Percentiles rank a stretch among this genome's conserved stretches.
Conservation (phyloP, 2,888 invertebrate genomes). For the Lasioglossum calceatum region DNA sequence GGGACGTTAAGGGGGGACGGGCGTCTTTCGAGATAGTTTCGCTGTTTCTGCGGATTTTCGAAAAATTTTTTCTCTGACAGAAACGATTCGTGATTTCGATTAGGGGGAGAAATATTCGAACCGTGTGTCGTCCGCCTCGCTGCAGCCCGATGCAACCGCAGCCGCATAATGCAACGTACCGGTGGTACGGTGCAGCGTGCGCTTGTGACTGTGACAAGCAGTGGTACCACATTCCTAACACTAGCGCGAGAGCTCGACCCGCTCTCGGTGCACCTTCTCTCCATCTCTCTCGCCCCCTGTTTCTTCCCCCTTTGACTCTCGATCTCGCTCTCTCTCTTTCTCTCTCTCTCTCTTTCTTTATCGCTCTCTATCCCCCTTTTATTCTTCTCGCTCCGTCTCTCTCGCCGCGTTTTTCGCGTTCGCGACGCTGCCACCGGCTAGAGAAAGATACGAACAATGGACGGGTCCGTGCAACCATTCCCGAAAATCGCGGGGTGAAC, state of each 20-base stretch:
- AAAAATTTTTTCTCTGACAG: not conserved
- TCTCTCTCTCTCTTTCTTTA: not conserved
- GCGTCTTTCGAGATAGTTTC: not conserved
- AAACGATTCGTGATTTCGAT: not conserved
- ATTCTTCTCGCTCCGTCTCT: not conserved
- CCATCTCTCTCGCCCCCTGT: constrained; percentile 17
- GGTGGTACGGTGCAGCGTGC: constrained; percentile 63
- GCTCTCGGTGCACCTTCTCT: constrained; percentile 70
- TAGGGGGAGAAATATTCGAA: not conserved
- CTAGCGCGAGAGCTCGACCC: constrained; percentile 75
- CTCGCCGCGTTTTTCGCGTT: constrained; percentile 15
- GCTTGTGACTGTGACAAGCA: constrained; percentile 83
- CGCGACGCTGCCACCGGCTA: constrained; percentile 27
- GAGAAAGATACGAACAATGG: constrained; percentile 66
- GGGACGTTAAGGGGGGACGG: not conserved
- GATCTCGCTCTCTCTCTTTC: not conserved
- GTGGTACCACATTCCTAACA: constrained; percentile 84
- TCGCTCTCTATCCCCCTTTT: constrained; percentile 4
- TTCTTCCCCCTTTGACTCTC: constrained; percentile 2
- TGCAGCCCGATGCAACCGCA: constrained; percentile 52
- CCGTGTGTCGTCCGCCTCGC: constrained; percentile 6
- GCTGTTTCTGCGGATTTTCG: not conserved
- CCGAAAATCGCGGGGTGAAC: not conserved
- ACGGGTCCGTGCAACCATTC: constrained; percentile 57
- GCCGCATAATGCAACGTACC: constrained; percentile 63